Base-by-base conservation (phyloP, 2,113 vertebrate species). In the Thermophis baileyi region DNA sequence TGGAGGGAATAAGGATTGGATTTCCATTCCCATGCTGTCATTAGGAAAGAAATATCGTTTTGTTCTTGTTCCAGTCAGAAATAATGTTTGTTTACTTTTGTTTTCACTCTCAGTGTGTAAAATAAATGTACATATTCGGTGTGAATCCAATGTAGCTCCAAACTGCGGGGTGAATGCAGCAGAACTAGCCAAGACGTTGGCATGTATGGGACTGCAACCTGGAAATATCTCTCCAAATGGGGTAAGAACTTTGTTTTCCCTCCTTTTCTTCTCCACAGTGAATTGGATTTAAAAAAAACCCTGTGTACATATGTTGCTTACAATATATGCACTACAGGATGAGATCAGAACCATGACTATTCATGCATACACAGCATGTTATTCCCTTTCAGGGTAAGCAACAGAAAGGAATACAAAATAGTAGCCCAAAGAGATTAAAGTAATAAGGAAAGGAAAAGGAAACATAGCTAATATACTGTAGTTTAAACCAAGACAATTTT, bases 101-200 rank as follows among this genome's bases (percentile, higher is more conserved):
- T 93, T 30, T 91, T 7, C 57, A 6, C 35, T 90, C 87, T 11
- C 95, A 99, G 99, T 98, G n/a, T 99, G 99, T 95, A 99, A 99
- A 98, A 99, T 99, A 98, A 99, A 99, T 0, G 98, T 99, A 69
- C 99, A 99, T 96, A 99, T 99, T 95, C 98, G 99, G 87, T 99
- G 99, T 94, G 98, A 99, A 97, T 97, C 98, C 27, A 99, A 99
- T 0, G 99, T 99, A 40, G 99, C 99, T 3, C 99, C 99, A 0
- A 99, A 97, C 97, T 99, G 99, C 40, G 99, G 99, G 16, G 99
- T 99, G 87, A 99, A 99, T 49, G 98, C 98, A 0, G 99, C 98
- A 93, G 98, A 99, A 91, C 98, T 99, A 11, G 99, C 99, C 92
- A 99, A 99, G 95, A 98, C 96, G 49, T 97, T 99, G 89, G 98